These are phyloP conservation scores for Pholis gunnellus DNA, from an alignment of 2,113 vertebrate species.

Conservation along the genomic window DNA sequence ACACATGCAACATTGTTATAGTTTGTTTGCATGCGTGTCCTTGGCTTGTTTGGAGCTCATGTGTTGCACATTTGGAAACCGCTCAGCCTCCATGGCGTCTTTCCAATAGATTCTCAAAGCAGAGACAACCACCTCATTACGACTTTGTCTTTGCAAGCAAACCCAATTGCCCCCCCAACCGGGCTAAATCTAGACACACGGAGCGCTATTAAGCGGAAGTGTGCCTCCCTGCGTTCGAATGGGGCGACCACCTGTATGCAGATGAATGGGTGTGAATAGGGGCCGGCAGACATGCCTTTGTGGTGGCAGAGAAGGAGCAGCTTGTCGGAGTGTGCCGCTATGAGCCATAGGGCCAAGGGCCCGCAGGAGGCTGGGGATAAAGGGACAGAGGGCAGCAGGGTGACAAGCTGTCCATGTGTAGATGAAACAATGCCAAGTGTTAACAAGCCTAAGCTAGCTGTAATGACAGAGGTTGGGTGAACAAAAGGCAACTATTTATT, in stretches of 20 bases:
- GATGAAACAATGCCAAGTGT: constrained; percentile 77
- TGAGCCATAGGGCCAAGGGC: constrained; percentile 60
- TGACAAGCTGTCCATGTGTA: constrained; percentile 75
- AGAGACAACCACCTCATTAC: neutral
- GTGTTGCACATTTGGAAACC: constrained; percentile 31
- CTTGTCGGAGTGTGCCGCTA: constrained; percentile 83
- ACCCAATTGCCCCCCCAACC: neutral
- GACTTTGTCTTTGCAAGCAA: neutral
- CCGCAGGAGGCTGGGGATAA: constrained; percentile 57
- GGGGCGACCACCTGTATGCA: constrained; percentile 81
- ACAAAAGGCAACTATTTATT: constrained; percentile 68
- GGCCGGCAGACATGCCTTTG: constrained; percentile 68
- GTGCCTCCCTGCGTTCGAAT: constrained; percentile 52
- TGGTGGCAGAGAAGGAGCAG: constrained; percentile 73
- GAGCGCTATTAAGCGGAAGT: constrained; percentile 61
- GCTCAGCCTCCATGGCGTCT: constrained; percentile 25
- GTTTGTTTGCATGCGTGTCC: constrained; percentile 18
- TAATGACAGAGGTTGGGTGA: constrained; percentile 66
- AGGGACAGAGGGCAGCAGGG: constrained; percentile 78
- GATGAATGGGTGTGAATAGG: constrained; percentile 72
- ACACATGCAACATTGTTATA: constrained; percentile 46
- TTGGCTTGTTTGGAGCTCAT: constrained; percentile 30
- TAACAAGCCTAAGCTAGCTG: constrained; percentile 71
- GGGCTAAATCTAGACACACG: constrained; percentile 44
- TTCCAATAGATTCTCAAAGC: constrained; percentile 34